Percentiles rank a stretch among this genome's conserved stretches.
phyloP scores from a whole-genome alignment of 2,113 vertebrate species.

The Setophaga kirtlandii region DNA sequence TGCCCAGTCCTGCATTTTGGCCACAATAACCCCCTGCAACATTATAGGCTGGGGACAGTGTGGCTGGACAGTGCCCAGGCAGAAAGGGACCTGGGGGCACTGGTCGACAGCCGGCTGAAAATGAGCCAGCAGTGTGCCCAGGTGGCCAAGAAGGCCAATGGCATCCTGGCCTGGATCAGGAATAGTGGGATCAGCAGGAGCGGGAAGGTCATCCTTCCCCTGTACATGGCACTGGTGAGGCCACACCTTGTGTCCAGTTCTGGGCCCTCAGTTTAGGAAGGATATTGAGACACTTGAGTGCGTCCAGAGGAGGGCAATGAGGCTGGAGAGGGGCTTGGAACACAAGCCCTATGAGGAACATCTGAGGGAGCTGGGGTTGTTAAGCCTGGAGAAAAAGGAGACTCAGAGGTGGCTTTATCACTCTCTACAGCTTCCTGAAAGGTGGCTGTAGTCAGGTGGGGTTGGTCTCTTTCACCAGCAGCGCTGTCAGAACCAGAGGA shows the following conservation, averaged over 20 bases:
- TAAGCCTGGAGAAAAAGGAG: neutral
- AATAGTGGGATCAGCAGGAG: no score
- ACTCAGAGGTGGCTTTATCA: neutral
- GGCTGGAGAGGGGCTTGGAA: neutral
- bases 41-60: no score
- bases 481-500: neutral
- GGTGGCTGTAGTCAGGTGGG: neutral
- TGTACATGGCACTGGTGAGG: no score
- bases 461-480: neutral
- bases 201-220: no score
- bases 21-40: no score
- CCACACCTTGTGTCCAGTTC: neutral
- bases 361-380: neutral
- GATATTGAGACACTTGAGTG: fast-evolving
- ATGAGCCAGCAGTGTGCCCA: no score
- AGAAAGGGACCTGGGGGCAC: no score
- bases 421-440: neutral
- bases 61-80: no score
- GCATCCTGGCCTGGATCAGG: no score
- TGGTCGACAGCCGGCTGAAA: no score
- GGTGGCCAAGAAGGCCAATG: no score
- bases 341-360: neutral
- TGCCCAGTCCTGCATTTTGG: no score
- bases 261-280: neutral
- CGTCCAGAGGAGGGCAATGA: neutral